Evolutionary conservation across 2,797 vertebrate species (phyloP), one percentile per base, ranked within the genome.

Genomic region (Odontamblyopus rebecca): DNA sequence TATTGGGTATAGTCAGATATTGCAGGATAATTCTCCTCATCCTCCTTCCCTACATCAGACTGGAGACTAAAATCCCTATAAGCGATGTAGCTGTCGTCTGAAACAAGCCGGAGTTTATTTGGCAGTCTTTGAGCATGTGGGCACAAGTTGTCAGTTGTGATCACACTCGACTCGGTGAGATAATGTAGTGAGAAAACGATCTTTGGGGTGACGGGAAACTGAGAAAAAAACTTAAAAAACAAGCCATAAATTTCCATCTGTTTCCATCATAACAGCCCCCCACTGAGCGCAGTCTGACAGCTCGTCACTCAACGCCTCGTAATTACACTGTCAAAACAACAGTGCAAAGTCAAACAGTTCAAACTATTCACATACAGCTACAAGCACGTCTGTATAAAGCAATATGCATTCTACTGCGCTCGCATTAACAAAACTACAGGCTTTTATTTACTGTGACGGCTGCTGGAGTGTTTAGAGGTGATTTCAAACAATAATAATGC

Each of bases 211-310:
- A 76, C 38, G 35, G 64, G 66, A 72, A 85, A 70, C 35, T 18
- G 68, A 61, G 5, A 30, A 29, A 29, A 29, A 59, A 60, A 60
- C 18, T 7, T 15, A 29, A 76, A 59, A 62, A 66, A 72, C 69
- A 68, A 44, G 65, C 77, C 71, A 60, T 68, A 73, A 79, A 79
- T 62, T 78, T 68, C 81, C 81, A 82, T 86, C 80, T 77, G 80
- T 82, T 82, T 70, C 56, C 57, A 68, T 76, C 85, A 62, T 41
- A 54, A 68, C 75, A 69, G 69, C 75, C 71, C 67, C 12, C 19
- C 74, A 32, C 69, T 9, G 70, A 29, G 73, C 76, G 76, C 5
- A 41, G 79, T 77, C 72, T 76, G 83, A 85, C 80, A 75, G 81
- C 74, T 65, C 56, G 70, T 83, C 81, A 74, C 78, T 86, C 76